phyloP scores from a whole-genome alignment of 2,113 vertebrate species.

The Oncorhynchus kisutch region DNA sequence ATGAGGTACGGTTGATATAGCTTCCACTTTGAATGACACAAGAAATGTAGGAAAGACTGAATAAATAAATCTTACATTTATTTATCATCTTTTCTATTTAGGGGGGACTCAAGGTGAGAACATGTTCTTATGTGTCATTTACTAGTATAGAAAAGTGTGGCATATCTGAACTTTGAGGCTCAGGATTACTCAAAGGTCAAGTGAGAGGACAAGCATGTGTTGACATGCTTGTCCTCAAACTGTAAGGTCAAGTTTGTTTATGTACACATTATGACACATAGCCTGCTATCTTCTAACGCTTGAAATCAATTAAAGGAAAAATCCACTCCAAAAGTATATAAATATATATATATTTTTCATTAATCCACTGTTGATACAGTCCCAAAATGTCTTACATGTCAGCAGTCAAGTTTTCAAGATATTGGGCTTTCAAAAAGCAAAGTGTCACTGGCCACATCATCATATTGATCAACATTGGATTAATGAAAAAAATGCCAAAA shows the following conservation, averaged over 20 bases:
- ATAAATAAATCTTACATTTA: constrained; percentile 57
- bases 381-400: no score
- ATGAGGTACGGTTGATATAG: background rate
- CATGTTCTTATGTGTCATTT: constrained; percentile 39
- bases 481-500: no score
- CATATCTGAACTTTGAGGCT: constrained; percentile 15
- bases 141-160: constrained; percentile 12
- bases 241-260: constrained; percentile 29
- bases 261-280: background rate
- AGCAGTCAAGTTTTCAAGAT: no score
- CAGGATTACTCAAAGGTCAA: background rate
- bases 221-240: constrained; percentile 15
- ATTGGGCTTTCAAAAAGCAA: no score
- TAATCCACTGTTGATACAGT: no score
- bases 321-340: no score
- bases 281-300: background rate
- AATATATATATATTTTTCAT: no score
- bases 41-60: constrained; percentile 35
- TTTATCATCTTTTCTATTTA: constrained; percentile 66
- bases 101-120: constrained; percentile 74
- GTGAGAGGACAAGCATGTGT: constrained; percentile 15
- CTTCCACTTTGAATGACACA: constrained; percentile 20
- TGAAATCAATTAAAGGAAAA: background rate
- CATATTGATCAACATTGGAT: background rate
- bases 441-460: no score